A percentile compares a stretch with the other conserved stretches of the same genome.
Evolutionary conservation across 2,113 vertebrate genomes (phyloP).

Genomic region (Felis catus): DNA sequence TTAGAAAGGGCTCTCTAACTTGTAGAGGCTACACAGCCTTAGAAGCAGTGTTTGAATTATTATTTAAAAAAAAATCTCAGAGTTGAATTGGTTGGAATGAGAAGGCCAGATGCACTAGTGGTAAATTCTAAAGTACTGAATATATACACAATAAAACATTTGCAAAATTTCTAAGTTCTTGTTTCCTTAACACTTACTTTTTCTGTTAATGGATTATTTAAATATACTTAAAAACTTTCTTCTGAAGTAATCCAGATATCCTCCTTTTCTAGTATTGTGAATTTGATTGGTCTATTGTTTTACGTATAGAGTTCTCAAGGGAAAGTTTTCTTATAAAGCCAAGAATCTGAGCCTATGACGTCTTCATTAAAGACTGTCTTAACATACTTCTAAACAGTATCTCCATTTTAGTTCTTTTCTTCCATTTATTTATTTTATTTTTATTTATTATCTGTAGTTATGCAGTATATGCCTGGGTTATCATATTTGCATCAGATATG

Average conservation of each 20-base stretch:
- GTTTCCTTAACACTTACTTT: constrained; percentile 23
- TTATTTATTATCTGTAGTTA: background rate
- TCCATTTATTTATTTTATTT: background rate
- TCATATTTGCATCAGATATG: background rate
- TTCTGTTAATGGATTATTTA: background rate
- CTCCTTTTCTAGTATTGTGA: background rate
- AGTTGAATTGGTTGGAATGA: background rate
- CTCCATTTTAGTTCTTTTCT: background rate
- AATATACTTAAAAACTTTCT: background rate
- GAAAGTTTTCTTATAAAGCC: background rate
- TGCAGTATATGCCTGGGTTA: background rate
- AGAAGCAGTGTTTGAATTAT: background rate
- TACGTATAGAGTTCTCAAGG: background rate
- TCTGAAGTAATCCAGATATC: background rate
- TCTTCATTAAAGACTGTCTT: background rate
- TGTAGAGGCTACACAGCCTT: background rate
- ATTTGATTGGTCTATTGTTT: background rate
- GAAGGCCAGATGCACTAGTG: background rate
- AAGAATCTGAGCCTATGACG: background rate
- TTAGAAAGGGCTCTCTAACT: background rate
- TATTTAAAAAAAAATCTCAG: background rate
- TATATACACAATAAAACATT: background rate
- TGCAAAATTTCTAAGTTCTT: background rate
- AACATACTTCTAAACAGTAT: background rate
- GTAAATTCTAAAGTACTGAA: background rate